phyloP scores from a whole-genome alignment of 2,888 invertebrate genomes.

The Pteria penguin region DNA sequence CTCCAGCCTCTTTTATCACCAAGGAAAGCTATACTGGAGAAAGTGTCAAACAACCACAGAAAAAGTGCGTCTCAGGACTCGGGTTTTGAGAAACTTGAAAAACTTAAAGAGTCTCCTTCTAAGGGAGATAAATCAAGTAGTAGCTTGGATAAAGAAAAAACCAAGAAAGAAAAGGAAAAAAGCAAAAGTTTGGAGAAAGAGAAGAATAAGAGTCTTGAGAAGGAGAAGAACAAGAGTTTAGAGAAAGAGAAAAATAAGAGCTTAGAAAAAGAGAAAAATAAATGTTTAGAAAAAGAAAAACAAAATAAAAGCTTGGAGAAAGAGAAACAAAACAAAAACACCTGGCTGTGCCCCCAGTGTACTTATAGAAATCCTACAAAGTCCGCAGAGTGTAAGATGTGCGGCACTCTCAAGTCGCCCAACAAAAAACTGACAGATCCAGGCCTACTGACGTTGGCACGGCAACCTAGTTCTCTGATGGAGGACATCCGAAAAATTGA shows the following conservation, averaged over 20 bases:
- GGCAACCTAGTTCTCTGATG: conserved; percentile 88
- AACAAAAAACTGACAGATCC: conserved; percentile 37
- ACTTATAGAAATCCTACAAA: conserved; percentile 58
- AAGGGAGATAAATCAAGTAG: neutral
- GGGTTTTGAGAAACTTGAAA: neutral
- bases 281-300: conserved; percentile 30
- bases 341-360: conserved; percentile 62
- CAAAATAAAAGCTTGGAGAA: conserved; percentile 23
- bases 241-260: conserved; percentile 36
- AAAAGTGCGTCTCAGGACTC: neutral
- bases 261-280: conserved; percentile 35
- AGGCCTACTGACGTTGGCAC: conserved; percentile 47
- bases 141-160: neutral
- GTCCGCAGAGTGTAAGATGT: conserved; percentile 56
- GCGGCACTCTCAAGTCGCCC: conserved; percentile 37
- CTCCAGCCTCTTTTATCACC: neutral
- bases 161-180: conserved; percentile 16
- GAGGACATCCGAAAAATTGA: conserved; percentile 89
- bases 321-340: conserved; percentile 7
- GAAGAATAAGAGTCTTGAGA: conserved; percentile 27
- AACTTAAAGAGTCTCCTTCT: neutral
- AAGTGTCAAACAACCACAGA: neutral
- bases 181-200: conserved; percentile 33
- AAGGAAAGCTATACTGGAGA: neutral
- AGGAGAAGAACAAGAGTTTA: conserved; percentile 31